phyloP scores from a whole-genome alignment of 2,113 vertebrate genomes.

The Struthio camelus region DNA sequence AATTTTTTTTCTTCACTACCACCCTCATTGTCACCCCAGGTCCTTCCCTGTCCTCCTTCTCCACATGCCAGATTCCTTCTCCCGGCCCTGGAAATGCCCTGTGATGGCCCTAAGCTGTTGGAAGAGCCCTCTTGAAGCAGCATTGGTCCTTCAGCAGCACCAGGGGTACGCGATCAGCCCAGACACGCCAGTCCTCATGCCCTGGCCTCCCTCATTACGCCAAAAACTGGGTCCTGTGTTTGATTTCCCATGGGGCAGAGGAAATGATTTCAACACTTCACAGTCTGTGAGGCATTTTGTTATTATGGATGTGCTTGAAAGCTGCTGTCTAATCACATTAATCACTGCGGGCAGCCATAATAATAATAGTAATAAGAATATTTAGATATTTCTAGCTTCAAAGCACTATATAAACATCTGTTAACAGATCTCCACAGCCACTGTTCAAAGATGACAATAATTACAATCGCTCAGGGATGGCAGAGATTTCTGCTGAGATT shows the following conservation, averaged over 20 bases:
- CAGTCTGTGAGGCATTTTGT: background rate
- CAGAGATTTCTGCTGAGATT: background rate
- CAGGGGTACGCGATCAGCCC: background rate
- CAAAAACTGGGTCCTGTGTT: background rate
- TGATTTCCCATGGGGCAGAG: background rate
- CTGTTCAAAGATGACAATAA: background rate
- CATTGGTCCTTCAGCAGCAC: too few species aligned
- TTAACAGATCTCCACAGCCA: background rate
- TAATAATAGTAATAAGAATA: background rate
- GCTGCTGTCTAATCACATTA: background rate
- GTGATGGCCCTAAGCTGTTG: background rate
- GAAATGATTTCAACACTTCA: background rate
- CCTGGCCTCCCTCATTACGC: background rate
- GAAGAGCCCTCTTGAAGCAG: background rate
- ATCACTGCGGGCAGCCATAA: background rate
- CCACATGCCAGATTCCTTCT: background rate
- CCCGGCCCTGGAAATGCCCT: background rate
- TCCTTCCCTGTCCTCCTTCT: background rate
- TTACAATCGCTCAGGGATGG: background rate
- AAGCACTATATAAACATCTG: background rate
- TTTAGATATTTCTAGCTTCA: conserved; percentile 14
- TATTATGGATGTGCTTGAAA: background rate
- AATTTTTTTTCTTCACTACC: background rate
- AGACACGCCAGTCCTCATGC: background rate
- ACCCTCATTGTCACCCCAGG: background rate